Evolutionary conservation across 2,113 vertebrate species (phyloP).

Genomic region (Motacilla alba): DNA sequence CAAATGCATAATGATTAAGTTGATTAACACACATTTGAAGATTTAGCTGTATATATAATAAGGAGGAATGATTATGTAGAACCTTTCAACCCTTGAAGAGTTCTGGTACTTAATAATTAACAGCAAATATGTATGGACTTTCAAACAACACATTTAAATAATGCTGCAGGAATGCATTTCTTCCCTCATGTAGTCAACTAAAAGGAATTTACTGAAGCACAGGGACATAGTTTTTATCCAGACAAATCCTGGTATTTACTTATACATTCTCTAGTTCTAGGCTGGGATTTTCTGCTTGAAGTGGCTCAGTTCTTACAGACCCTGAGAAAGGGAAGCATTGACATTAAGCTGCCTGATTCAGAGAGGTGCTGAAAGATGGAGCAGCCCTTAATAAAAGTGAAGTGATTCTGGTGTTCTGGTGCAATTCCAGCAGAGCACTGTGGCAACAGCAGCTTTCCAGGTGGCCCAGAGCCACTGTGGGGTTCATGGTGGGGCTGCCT

Average conservation of each 20-base stretch:
- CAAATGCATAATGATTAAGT: slow-evolving; percentile 64
- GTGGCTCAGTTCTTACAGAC: background rate
- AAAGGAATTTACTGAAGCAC: slow-evolving; percentile 22
- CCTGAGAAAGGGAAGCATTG: background rate
- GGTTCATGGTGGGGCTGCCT: background rate
- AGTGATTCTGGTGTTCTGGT: background rate
- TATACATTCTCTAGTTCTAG: background rate
- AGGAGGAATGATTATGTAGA: slow-evolving; percentile 50
- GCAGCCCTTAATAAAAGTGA: background rate
- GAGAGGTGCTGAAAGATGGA: background rate
- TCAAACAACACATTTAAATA: slow-evolving; percentile 37
- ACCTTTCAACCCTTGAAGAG: slow-evolving; percentile 59
- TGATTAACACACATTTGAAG: slow-evolving; percentile 66
- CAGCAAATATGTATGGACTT: slow-evolving; percentile 24
- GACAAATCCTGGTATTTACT: background rate
- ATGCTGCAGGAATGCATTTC: slow-evolving; percentile 2
- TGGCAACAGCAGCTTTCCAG: background rate
- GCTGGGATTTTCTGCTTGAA: background rate
- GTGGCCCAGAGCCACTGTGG: background rate
- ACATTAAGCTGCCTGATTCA: background rate
- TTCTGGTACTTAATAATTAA: slow-evolving; percentile 55
- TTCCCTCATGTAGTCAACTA: background rate
- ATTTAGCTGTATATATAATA: slow-evolving; percentile 59
- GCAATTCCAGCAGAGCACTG: background rate
- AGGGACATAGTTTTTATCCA: background rate